Percentiles rank a stretch among this genome's conserved stretches.
Conservation (phyloP, 2,113 vertebrate genomes). For the Apteryx mantelli region DNA sequence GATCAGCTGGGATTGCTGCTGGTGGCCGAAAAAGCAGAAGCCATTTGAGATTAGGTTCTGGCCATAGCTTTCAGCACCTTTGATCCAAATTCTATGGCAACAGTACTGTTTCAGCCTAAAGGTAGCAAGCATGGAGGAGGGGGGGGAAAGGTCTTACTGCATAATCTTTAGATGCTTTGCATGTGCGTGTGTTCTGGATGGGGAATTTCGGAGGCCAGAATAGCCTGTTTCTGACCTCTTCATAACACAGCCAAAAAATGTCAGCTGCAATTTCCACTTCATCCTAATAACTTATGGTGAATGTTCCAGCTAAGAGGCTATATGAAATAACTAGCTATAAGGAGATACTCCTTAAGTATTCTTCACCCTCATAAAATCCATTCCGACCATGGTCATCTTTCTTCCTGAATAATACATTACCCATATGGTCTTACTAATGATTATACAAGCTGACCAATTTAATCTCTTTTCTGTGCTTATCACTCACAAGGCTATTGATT, state of each 20-base stretch:
- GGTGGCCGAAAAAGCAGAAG: neutral
- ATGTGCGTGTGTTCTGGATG: neutral
- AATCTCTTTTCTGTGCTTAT: constrained; percentile 53
- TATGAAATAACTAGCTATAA: neutral
- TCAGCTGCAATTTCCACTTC: neutral
- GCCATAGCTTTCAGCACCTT: neutral
- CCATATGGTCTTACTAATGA: neutral
- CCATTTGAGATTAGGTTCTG: neutral
- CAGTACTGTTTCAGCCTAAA: neutral
- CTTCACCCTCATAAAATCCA: constrained; percentile 4
- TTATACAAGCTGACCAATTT: constrained; percentile 23
- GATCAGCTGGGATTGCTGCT: neutral
- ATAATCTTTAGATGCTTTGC: neutral
- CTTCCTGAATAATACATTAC: constrained; percentile 27
- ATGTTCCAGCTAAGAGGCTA: neutral
- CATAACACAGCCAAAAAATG: neutral
- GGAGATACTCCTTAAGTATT: neutral
- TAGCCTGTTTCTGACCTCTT: neutral
- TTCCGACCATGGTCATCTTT: neutral
- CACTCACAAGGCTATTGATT: constrained; percentile 59
- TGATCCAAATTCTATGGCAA: neutral
- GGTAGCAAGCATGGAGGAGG: rapidly evolving
- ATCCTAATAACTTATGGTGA: neutral
- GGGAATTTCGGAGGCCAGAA: neutral
- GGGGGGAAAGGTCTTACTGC: neutral